Conservation (phyloP, 37 sponge, comb jelly and placozoan species). For the Aplysina aerophoba region DNA sequence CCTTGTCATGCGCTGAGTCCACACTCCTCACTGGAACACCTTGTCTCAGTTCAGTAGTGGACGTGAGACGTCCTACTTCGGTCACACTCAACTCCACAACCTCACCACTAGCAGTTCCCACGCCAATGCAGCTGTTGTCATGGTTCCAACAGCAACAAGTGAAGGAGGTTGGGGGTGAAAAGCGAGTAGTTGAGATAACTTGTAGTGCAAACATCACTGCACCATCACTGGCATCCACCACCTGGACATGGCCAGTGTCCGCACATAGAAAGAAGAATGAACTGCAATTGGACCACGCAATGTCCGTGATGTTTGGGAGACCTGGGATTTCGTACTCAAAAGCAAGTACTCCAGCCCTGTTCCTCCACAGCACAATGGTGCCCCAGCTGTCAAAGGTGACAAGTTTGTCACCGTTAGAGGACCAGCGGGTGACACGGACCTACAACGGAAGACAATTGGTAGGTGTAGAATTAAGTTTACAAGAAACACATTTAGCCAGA, state of each 20-base stretch:
- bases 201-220: conserved; percentile 33
- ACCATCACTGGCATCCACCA: conserved; percentile 23
- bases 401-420: conserved; percentile 26
- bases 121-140: conserved; percentile 18
- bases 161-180: conserved; percentile 10
- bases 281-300: conserved; percentile 58
- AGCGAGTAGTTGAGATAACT: conserved; percentile 17
- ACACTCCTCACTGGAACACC: conserved; percentile 24
- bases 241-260: conserved; percentile 35
- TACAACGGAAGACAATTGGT: background rate
- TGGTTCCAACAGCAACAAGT: conserved; percentile 48
- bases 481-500: background rate
- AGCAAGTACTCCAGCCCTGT: conserved; percentile 48
- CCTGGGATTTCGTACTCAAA: conserved; percentile 18
- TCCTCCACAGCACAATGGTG: conserved; percentile 48
- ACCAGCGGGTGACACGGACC: conserved; percentile 52
- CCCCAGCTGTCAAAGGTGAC: conserved; percentile 62
- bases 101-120: conserved; percentile 59
- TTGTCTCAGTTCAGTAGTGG: conserved; percentile 23
- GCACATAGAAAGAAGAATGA: conserved; percentile 32
- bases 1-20: background rate
- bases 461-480: background rate
- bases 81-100: conserved; percentile 26
- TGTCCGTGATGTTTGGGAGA: conserved; percentile 32
- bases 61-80: conserved; percentile 34